Conservation (phyloP, 1,140 invertebrate species). For the Cydia amplana region DNA sequence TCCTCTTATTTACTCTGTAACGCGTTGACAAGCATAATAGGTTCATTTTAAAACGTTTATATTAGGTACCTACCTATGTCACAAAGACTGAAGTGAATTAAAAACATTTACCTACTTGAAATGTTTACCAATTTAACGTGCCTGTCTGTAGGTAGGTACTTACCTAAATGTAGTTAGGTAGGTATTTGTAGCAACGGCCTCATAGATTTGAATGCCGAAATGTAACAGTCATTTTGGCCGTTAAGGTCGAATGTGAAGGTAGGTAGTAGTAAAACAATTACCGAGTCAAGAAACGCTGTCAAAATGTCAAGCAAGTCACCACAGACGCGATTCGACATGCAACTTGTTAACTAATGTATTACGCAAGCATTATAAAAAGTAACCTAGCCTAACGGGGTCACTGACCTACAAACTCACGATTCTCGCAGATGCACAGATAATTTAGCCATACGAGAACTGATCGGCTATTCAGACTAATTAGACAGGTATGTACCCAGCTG, state of each 20-base stretch:
- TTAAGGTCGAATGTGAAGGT: slow-evolving; percentile 20
- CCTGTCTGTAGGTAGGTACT: no score
- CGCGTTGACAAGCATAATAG: no score
- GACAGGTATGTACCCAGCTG: slow-evolving; percentile 11
- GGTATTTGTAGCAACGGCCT: background rate
- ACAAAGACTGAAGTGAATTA: no score
- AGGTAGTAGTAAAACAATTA: slow-evolving; percentile 26
- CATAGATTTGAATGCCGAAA: slow-evolving; percentile 12
- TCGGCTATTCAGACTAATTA: slow-evolving; percentile 6
- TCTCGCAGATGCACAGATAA: slow-evolving; percentile 36
- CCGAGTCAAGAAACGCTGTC: slow-evolving; percentile 48
- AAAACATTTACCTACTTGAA: no score
- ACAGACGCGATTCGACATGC: slow-evolving; percentile 42
- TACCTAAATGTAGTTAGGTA: background rate
- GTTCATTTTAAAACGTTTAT: no score
- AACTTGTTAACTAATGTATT: slow-evolving; percentile 58
- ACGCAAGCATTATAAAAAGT: slow-evolving; percentile 55
- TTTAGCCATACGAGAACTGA: slow-evolving; percentile 31
- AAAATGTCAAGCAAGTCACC: slow-evolving; percentile 67
- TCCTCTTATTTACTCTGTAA: no score
- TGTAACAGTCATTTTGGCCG: background rate
- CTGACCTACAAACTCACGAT: slow-evolving; percentile 62
- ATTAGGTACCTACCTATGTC: no score
- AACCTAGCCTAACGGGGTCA: slow-evolving; percentile 57
- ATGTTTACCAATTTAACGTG: no score